Conservation (phyloP, 2,888 invertebrate species). For the Pedicia rivosa region DNA sequence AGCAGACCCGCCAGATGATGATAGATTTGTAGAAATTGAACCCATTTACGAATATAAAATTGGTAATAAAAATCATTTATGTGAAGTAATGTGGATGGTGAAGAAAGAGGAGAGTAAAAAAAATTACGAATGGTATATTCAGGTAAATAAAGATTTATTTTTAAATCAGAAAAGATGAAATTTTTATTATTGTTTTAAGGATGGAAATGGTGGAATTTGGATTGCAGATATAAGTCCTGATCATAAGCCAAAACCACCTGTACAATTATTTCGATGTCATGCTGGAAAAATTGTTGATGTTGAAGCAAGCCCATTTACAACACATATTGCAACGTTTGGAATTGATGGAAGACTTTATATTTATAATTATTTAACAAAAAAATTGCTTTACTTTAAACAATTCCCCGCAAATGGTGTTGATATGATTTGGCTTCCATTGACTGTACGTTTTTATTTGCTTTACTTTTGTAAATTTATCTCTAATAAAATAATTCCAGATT, state of each 20-base stretch:
- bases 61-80: slow-evolving; percentile 18
- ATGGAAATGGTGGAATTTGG: slow-evolving; percentile 76
- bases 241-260: slow-evolving; percentile 28
- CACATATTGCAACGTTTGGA: slow-evolving; percentile 56
- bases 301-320: slow-evolving; percentile 48
- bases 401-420: slow-evolving; percentile 40
- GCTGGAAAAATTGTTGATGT: slow-evolving; percentile 58
- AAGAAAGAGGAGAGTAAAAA: slow-evolving; percentile 29
- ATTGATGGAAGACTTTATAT: slow-evolving; percentile 55
- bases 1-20: slow-evolving; percentile 68
- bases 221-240: slow-evolving; percentile 45
- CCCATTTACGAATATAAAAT: slow-evolving; percentile 71
- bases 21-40: slow-evolving; percentile 64
- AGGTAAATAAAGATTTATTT: slow-evolving; percentile 37
- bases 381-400: slow-evolving; percentile 41
- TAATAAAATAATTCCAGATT: slow-evolving; percentile 28
- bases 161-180: not conserved
- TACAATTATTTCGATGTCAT: slow-evolving; percentile 47
- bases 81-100: slow-evolving; percentile 23
- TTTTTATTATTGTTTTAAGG: slow-evolving; percentile 34
- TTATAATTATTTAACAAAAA: slow-evolving; percentile 47
- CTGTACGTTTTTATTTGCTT: slow-evolving; percentile 28
- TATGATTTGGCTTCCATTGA: slow-evolving; percentile 53
- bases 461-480: not conserved
- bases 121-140: slow-evolving; percentile 49